Evolutionary conservation across 2,888 invertebrate species (phyloP).

Genomic region (Stenodema calcarata): DNA sequence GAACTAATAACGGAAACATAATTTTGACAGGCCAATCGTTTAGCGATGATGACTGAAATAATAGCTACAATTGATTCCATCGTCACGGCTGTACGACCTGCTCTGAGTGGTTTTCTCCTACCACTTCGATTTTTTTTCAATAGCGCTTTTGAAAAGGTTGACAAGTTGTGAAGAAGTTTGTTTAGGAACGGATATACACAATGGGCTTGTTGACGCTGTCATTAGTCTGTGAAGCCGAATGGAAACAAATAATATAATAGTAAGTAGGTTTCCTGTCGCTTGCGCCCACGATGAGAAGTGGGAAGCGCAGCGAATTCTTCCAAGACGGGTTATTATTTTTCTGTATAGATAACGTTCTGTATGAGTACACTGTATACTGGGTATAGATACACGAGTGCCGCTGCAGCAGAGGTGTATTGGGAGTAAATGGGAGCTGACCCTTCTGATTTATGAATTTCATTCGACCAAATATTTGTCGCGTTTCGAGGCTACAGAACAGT

Average conservation of each 20-base stretch:
- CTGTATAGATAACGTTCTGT: too few species aligned
- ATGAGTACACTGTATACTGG: too few species aligned
- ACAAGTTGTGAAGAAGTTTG: slow-evolving; percentile 36
- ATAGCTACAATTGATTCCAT: not conserved
- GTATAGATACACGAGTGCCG: too few species aligned
- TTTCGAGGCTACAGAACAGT: too few species aligned
- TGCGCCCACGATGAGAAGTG: not conserved
- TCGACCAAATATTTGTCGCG: too few species aligned
- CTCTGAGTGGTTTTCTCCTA: not conserved
- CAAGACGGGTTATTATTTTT: not conserved
- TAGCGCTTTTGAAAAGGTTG: not conserved
- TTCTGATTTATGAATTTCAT: too few species aligned
- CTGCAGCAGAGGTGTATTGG: too few species aligned
- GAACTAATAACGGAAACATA: too few species aligned
- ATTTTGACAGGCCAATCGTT: not conserved
- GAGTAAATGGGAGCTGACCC: too few species aligned
- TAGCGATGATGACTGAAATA: not conserved
- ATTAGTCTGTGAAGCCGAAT: slow-evolving; percentile 27
- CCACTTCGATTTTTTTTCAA: not conserved
- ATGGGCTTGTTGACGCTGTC: slow-evolving; percentile 29
- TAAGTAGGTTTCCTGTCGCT: slow-evolving; percentile 31
- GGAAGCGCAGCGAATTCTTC: not conserved
- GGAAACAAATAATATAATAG: slow-evolving; percentile 38
- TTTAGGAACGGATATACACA: slow-evolving; percentile 29
- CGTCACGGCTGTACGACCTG: not conserved